Conservation (phyloP, 2,888 invertebrate species). For the Ichneumoninae sp. region DNA sequence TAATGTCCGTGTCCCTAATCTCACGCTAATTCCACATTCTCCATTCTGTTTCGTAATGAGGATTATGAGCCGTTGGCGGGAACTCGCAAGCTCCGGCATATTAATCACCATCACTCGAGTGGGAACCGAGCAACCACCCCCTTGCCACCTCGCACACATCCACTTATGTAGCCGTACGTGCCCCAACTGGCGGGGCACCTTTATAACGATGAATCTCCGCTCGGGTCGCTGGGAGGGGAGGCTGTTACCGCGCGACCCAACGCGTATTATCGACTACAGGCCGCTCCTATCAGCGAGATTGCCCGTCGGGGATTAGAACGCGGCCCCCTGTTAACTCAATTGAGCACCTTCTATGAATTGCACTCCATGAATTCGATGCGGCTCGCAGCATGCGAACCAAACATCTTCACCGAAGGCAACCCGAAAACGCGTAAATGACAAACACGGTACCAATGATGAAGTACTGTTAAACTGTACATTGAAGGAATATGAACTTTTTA, state of each 20-base stretch:
- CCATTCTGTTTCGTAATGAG: conserved; percentile 68
- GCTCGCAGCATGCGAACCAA: background rate
- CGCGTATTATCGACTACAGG: conserved; percentile 48
- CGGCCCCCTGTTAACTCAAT: conserved; percentile 46
- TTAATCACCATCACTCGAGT: conserved; percentile 75
- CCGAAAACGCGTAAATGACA: background rate
- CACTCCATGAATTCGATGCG: conserved; percentile 9
- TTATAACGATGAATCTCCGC: conserved; percentile 45
- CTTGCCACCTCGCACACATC: background rate
- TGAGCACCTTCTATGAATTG: conserved; percentile 34
- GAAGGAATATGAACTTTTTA: background rate
- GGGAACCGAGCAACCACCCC: conserved; percentile 42
- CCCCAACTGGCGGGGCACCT: conserved; percentile 8
- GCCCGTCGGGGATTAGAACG: conserved; percentile 58
- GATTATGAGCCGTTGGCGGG: conserved; percentile 67
- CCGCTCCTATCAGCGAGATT: conserved; percentile 58
- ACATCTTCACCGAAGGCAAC: background rate
- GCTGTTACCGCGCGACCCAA: conserved; percentile 40
- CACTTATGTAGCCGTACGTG: conserved; percentile 15
- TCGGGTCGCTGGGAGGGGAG: conserved; percentile 37
- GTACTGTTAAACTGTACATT: background rate
- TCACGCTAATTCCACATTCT: conserved; percentile 69
- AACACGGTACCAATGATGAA: background rate
- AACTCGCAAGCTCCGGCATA: conserved; percentile 64
- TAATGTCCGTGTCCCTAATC: conserved; percentile 72